These are phyloP conservation scores for Nephila pilipes DNA, from an alignment of 1,140 invertebrate genomes.

Conservation along the genomic window DNA sequence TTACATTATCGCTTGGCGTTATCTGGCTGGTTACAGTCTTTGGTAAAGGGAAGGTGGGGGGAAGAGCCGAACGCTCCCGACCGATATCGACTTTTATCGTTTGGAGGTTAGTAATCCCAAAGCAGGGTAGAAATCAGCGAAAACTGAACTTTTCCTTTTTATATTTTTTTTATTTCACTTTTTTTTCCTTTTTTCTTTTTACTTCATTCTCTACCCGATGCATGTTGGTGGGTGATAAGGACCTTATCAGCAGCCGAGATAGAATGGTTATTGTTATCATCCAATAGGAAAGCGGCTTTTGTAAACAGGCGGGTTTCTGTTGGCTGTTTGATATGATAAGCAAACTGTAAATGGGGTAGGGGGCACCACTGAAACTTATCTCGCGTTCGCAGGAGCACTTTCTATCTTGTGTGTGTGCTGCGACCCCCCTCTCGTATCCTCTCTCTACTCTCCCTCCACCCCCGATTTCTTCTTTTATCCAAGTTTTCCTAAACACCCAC, in stretches of 20 bases:
- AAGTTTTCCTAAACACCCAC: constrained; percentile 17
- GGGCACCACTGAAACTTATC: constrained; percentile 63
- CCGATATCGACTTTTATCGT: constrained; percentile 74
- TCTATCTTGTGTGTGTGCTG: constrained; percentile 44
- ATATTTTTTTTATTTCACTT: not conserved
- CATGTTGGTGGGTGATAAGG: constrained; percentile 72
- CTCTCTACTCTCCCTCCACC: not conserved
- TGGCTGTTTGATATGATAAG: constrained; percentile 76
- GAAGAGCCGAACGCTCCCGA: not conserved
- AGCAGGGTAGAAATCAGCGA: constrained; percentile 58
- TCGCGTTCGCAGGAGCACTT: constrained; percentile 66
- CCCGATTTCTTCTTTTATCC: not conserved
- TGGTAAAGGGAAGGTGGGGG: not conserved
- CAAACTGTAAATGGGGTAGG: constrained; percentile 72
- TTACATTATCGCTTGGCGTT: constrained; percentile 74
- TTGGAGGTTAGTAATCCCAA: constrained; percentile 73
- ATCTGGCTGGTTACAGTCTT: constrained; percentile 66
- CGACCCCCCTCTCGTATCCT: not conserved
- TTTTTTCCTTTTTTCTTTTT: constrained; percentile 48
- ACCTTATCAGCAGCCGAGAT: constrained; percentile 69
- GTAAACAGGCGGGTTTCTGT: constrained; percentile 71
- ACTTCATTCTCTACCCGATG: constrained; percentile 62
- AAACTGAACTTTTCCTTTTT: constrained; percentile 47
- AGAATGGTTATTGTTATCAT: constrained; percentile 76
- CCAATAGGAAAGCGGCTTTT: constrained; percentile 74